Conservation (phyloP, 2,113 vertebrate species). For the Bettongia penicillata region DNA sequence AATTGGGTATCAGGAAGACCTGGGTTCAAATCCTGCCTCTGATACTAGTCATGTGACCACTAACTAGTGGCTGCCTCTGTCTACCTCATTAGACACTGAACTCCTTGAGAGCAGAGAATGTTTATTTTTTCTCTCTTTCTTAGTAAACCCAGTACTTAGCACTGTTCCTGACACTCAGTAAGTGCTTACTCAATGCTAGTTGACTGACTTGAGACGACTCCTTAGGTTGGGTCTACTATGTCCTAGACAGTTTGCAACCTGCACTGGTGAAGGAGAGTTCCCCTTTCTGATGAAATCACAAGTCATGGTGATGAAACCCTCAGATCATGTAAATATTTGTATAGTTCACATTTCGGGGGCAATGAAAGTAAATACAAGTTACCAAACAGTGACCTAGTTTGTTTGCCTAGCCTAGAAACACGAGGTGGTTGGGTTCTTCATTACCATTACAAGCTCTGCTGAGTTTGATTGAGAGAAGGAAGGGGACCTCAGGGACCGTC, state of each 20-base stretch:
- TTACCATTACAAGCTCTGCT: neutral
- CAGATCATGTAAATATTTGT: neutral
- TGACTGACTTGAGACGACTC: neutral
- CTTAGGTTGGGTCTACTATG: neutral
- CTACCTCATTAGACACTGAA: no score
- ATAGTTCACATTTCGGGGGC: neutral
- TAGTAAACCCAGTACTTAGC: neutral
- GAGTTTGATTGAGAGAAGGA: neutral
- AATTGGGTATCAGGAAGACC: neutral
- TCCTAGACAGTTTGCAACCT: neutral
- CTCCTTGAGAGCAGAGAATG: no score
- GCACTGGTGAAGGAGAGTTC: neutral
- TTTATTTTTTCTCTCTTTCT: neutral
- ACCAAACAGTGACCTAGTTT: accelerated
- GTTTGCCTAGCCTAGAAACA: neutral
- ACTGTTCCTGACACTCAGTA: no score
- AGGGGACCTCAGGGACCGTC: neutral
- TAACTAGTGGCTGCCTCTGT: neutral
- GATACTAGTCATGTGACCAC: no score
- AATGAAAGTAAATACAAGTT: neutral
- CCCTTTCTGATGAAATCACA: neutral
- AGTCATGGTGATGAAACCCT: neutral
- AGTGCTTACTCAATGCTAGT: no score
- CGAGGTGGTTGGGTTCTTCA: neutral
- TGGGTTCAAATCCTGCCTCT: neutral